These are phyloP conservation scores for Thaumatotibia leucotreta DNA, from an alignment of 1,140 invertebrate genomes.

Conservation along the genomic window DNA sequence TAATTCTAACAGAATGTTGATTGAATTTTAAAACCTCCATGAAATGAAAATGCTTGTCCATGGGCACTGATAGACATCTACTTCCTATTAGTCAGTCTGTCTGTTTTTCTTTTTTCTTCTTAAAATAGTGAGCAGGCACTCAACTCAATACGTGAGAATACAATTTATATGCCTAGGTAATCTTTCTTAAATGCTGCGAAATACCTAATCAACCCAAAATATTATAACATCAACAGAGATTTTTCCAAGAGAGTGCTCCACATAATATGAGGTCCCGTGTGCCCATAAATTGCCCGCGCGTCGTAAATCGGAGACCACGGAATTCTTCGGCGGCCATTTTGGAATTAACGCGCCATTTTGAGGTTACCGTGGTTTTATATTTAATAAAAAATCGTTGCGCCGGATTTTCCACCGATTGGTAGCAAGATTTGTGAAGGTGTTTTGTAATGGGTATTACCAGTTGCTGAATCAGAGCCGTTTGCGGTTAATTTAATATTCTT, in stretches of 20 bases:
- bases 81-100: too few species aligned
- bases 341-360: slow-evolving; percentile 36
- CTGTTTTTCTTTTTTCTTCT: too few species aligned
- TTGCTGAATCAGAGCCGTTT: background rate
- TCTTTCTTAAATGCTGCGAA: background rate
- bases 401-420: background rate
- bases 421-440: background rate
- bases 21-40: too few species aligned
- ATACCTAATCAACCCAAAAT: background rate
- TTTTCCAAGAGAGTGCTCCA: background rate
- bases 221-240: background rate
- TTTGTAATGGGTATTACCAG: background rate
- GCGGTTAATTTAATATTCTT: too few species aligned
- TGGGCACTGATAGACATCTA: too few species aligned
- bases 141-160: too few species aligned
- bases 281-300: slow-evolving; percentile 27
- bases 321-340: slow-evolving; percentile 38
- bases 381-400: background rate
- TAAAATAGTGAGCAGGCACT: too few species aligned
- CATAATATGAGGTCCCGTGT: slow-evolving; percentile 1
- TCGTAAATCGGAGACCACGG: slow-evolving; percentile 31
- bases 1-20: too few species aligned
- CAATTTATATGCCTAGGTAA: too few species aligned
- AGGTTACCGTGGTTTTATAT: slow-evolving; percentile 8
- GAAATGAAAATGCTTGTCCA: too few species aligned